A percentile compares a stretch with the other conserved stretches of the same genome.
phyloP scores from a whole-genome alignment of 2,113 vertebrate genomes.

The Gasterosteus aculeatus region DNA sequence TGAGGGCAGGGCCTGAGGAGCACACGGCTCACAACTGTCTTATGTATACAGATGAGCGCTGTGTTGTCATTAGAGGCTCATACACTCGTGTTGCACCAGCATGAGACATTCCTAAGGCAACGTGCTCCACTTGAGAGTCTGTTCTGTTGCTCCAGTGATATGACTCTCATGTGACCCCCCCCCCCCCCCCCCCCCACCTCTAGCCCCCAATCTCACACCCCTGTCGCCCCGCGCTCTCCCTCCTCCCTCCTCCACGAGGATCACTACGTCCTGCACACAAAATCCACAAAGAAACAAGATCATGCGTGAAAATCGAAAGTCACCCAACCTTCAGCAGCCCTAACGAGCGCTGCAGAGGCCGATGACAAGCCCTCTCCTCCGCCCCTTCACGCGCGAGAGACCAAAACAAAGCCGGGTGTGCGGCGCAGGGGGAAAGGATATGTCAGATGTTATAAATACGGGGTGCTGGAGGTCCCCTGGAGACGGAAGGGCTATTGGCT shows the following conservation, averaged over 20 bases:
- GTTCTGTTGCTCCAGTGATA: conserved; percentile 35
- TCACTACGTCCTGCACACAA: conserved; percentile 56
- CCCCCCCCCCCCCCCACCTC: neutral
- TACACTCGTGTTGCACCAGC: conserved; percentile 10
- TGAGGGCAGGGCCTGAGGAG: neutral
- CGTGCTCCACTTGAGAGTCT: conserved; percentile 4
- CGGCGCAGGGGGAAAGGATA: conserved; percentile 60
- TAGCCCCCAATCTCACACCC: neutral
- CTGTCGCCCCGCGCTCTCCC: neutral
- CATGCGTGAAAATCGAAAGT: conserved; percentile 50
- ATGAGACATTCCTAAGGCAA: conserved; percentile 30
- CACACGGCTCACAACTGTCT: neutral
- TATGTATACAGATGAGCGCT: neutral
- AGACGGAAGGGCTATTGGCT: conserved; percentile 30
- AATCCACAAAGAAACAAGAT: conserved; percentile 70
- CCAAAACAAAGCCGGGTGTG: conserved; percentile 25
- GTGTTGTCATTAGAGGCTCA: neutral
- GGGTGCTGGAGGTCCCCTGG: conserved; percentile 21
- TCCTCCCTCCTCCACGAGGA: conserved; percentile 32
- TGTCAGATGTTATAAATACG: conserved; percentile 76
- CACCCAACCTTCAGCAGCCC: conserved; percentile 53
- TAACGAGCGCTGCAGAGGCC: conserved; percentile 47
- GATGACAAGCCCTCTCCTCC: neutral
- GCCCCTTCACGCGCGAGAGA: neutral
- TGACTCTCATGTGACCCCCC: neutral